phyloP scores from a whole-genome alignment of 2,797 vertebrate genomes.

The Sebastes cheni region DNA sequence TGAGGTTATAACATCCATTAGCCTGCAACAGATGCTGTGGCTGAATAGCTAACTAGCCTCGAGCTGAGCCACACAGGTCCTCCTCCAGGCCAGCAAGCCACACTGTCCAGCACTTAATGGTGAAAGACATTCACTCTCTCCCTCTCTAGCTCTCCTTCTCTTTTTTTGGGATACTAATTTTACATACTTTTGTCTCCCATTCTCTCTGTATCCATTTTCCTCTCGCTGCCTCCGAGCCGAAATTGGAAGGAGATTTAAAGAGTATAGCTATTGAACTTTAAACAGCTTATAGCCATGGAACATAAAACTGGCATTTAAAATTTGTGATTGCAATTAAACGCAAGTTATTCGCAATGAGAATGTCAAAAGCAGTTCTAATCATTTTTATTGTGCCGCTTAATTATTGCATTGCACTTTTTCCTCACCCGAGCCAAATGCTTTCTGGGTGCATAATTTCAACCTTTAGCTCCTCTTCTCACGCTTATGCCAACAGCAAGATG shows the following conservation, averaged over 20 bases:
- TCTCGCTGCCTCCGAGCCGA: constrained; percentile 69
- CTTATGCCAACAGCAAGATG: constrained; percentile 79
- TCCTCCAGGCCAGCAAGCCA: constrained; percentile 74
- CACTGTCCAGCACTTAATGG: constrained; percentile 64
- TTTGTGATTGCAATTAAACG: constrained; percentile 89
- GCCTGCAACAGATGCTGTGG: constrained; percentile 86
- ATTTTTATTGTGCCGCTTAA: constrained; percentile 87
- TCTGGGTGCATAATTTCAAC: constrained; percentile 82
- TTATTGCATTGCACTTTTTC: constrained; percentile 82
- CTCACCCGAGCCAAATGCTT: constrained; percentile 79
- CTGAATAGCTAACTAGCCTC: constrained; percentile 84
- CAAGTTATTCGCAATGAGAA: constrained; percentile 85
- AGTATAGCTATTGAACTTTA: constrained; percentile 87
- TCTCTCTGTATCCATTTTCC: constrained; percentile 44
- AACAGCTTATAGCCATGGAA: constrained; percentile 86
- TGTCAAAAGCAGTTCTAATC: constrained; percentile 89
- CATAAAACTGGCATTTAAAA: constrained; percentile 89
- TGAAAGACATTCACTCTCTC: constrained; percentile 47
- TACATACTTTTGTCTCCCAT: constrained; percentile 51
- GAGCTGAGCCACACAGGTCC: constrained; percentile 72
- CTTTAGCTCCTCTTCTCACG: constrained; percentile 74
- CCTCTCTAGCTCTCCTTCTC: constrained; percentile 21
- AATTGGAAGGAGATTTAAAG: constrained; percentile 85
- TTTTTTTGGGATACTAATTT: constrained; percentile 47
- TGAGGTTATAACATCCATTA: constrained; percentile 91